These are phyloP conservation scores for Magallana angulata DNA, from an alignment of 1,140 invertebrate species.

Conservation along the genomic window DNA sequence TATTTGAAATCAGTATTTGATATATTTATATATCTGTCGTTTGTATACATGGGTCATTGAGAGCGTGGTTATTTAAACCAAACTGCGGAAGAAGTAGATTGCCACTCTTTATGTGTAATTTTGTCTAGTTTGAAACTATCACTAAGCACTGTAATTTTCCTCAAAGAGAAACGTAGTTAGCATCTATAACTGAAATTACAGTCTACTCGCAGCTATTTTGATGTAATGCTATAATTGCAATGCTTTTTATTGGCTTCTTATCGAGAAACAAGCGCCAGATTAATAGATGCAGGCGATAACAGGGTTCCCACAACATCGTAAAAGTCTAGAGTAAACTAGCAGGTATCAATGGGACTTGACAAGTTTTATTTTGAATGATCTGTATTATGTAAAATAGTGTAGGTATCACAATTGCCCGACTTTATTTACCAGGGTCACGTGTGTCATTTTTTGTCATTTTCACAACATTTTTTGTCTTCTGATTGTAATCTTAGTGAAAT, in stretches of 20 bases:
- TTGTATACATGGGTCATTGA: not conserved
- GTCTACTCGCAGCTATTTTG: not conserved
- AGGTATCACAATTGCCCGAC: not conserved
- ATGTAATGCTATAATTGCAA: slow-evolving; percentile 31
- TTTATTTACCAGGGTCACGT: not conserved
- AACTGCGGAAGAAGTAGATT: slow-evolving; percentile 7
- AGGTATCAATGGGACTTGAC: not conserved
- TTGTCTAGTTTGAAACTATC: not conserved
- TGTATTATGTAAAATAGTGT: not conserved
- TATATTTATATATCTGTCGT: not conserved
- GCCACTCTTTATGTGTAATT: slow-evolving; percentile 17
- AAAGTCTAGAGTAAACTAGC: not conserved
- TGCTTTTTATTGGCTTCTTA: slow-evolving; percentile 33
- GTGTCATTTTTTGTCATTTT: not conserved
- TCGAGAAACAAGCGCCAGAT: slow-evolving; percentile 20
- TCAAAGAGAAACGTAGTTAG: slow-evolving; percentile 8
- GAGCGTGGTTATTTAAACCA: not conserved
- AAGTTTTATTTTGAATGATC: not conserved
- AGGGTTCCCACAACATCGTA: not conserved
- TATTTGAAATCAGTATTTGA: not conserved
- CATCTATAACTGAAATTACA: slow-evolving; percentile 18
- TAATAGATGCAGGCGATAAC: slow-evolving; percentile 6
- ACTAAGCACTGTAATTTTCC: slow-evolving; percentile 21
- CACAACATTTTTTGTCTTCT: too few species aligned
- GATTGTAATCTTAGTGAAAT: too few species aligned